Conservation (phyloP, 2,797 vertebrate species). For the Spheniscus humboldti region DNA sequence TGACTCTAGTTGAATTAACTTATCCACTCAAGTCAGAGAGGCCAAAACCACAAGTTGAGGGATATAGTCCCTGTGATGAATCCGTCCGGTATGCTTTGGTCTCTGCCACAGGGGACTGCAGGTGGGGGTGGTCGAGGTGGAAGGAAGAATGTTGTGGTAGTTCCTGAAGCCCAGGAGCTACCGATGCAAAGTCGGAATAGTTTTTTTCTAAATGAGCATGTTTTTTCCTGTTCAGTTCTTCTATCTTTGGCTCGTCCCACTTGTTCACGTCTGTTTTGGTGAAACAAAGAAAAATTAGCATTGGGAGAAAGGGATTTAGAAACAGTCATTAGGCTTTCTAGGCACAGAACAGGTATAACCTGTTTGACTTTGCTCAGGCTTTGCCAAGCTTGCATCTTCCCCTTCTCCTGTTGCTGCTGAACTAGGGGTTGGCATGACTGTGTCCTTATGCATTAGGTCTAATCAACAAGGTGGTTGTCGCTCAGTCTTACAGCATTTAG, state of each 20-base stretch:
- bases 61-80: background rate
- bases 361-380: background rate
- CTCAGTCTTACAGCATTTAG: background rate
- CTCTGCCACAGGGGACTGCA: background rate
- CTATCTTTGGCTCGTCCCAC: background rate
- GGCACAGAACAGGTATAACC: slow-evolving; percentile 33
- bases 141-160: background rate
- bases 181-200: background rate
- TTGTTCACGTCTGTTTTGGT: background rate
- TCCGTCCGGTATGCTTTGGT: background rate
- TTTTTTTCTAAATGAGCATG: background rate
- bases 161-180: background rate
- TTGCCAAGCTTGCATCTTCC: background rate
- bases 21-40: background rate
- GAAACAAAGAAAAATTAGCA: slow-evolving; percentile 5
- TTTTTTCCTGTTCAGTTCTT: background rate
- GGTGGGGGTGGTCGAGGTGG: background rate
- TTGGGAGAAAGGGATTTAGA: slow-evolving; percentile 26
- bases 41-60: background rate
- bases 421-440: background rate
- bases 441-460: background rate
- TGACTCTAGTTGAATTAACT: background rate
- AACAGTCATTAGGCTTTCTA: slow-evolving; percentile 22
- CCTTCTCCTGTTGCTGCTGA: background rate
- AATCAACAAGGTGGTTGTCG: background rate